Base-by-base conservation (phyloP, 2,888 invertebrate species). In the Apoderus coryli region DNA sequence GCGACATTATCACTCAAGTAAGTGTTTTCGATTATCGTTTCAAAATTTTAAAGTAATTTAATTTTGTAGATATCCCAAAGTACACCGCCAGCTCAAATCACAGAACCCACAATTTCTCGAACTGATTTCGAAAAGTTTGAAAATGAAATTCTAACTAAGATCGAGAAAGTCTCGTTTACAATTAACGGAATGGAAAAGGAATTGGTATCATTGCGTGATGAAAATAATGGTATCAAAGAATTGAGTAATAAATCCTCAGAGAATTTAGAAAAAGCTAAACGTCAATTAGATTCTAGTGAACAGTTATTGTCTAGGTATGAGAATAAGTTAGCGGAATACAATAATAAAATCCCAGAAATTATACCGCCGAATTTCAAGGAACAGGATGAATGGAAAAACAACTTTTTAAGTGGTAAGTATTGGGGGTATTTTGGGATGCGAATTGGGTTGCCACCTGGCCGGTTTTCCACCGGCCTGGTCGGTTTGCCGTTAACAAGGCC, bases 281-380 rank as follows among this genome's bases (percentile, higher is more conserved):
- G 47, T 7, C 59, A 63, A 37, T 46, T 68, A 23, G 53, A 54
- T 27, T 48, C 64, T 6, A 65, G 67, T 2, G 69, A 70, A 49
- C 61, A 64, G 35, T 50, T 71, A 3, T 52, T 72, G 16, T 64
- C 59, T 37, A 69, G 65, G 42, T 71, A 67, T 42, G 69, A 70
- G 42, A 52, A 60, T 29, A 69, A 68, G 41, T 48, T 72, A 24
- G 62, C 59, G 24, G 69, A 71, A 35, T 54, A 52, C 29, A n/a
- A n/a, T n/a, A 55, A 55, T 27, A 45, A 50, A 34, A 47, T 53
- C 27, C 44, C 48, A 4, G 43, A 45, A 25, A 31, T 43, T 12
- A 31, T 43, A 11, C 38, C 42, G 2, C 22, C 39, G 9, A 37
- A 45, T 26, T 35, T 39, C 12, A 47, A 48, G 25, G 45, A 45